A percentile compares a stretch with the other conserved stretches of the same genome.
phyloP scores from a whole-genome alignment of 2,797 vertebrate genomes.

The Columba guinea region DNA sequence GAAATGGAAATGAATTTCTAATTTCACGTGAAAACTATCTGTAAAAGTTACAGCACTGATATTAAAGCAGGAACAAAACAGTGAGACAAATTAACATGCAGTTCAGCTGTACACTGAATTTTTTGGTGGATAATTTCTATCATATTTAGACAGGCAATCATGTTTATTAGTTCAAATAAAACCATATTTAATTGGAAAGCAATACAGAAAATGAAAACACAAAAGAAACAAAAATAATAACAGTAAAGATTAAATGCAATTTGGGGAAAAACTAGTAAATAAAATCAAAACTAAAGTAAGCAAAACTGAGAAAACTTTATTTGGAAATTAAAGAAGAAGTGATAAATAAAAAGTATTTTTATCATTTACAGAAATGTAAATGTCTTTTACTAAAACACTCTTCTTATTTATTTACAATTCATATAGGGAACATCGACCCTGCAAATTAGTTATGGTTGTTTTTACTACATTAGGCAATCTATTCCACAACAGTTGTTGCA shows the following conservation, averaged over 20 bases:
- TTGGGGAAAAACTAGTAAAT: neutral
- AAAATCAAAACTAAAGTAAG: neutral
- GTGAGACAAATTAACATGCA: neutral
- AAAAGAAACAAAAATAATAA: neutral
- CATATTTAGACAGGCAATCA: neutral
- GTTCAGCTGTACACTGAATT: neutral
- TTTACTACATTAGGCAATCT: neutral
- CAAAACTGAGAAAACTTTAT: neutral
- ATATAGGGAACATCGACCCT: neutral
- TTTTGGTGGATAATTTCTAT: conserved; percentile 5
- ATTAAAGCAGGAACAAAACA: neutral
- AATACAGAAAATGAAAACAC: conserved; percentile 2
- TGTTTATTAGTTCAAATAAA: conserved; percentile 28
- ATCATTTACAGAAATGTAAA: neutral
- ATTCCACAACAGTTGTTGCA: neutral
- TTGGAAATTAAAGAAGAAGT: neutral
- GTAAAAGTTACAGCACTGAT: neutral
- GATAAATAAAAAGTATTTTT: neutral
- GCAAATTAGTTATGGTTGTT: neutral
- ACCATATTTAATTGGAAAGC: neutral
- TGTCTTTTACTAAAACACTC: neutral
- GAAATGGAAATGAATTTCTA: neutral
- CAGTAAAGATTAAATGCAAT: neutral
- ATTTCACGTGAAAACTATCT: neutral
- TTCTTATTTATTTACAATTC: neutral